Conservation (phyloP, 2,797 vertebrate species). For the Hydrophis major region DNA sequence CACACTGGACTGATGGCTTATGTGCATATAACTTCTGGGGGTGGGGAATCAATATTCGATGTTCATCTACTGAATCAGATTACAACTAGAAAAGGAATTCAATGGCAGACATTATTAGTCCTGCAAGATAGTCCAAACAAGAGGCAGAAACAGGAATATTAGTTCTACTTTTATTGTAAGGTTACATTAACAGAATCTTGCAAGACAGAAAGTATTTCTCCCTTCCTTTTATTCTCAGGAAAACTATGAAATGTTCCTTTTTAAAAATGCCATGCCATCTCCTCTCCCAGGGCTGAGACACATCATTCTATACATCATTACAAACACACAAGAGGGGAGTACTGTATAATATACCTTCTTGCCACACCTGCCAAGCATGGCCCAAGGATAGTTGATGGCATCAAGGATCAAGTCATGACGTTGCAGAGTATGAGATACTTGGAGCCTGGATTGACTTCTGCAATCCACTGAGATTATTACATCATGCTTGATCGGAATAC, state of each 20-base stretch:
- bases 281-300: background rate
- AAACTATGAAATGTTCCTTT: background rate
- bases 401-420: background rate
- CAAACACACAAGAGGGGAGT: background rate
- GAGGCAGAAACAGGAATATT: background rate
- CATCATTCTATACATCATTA: background rate
- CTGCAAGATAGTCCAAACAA: background rate
- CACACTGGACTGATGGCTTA: background rate
- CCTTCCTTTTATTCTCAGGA: background rate
- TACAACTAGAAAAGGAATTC: background rate
- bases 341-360: no score
- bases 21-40: background rate
- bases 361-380: no score
- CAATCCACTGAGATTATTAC: background rate
- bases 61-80: background rate
- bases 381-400: background rate
- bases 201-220: background rate
- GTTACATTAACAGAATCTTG: background rate
- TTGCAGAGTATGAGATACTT: background rate
- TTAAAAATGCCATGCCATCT: background rate
- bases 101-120: background rate
- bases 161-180: background rate
- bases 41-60: fast-evolving
- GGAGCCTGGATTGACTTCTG: background rate
- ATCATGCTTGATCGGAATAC: background rate